Evolutionary conservation across 2,888 invertebrate genomes (phyloP).

Genomic region (Cheilosia impressa): DNA sequence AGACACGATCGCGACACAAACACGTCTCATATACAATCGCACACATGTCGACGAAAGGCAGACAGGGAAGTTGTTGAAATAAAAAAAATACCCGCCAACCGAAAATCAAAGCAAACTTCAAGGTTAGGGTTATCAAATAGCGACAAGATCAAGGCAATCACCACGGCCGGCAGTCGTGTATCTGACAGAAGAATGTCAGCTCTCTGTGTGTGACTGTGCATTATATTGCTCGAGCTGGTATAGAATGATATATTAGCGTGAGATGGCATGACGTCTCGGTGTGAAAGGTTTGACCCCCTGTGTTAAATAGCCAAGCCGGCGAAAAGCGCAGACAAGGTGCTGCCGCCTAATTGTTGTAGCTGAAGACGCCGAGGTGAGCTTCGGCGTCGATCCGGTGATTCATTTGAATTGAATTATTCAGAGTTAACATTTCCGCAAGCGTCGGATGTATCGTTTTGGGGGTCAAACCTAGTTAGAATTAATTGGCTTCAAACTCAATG

Average conservation of each 20-base stretch:
- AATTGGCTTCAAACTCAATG: neutral
- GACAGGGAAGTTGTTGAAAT: constrained; percentile 30
- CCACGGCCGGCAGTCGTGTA: constrained; percentile 7
- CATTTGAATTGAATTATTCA: constrained; percentile 44
- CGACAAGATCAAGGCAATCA: constrained; percentile 72
- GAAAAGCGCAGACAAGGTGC: constrained; percentile 47
- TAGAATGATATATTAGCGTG: constrained; percentile 5
- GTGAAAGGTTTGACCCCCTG: constrained; percentile 46
- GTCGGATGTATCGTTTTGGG: constrained; percentile 4
- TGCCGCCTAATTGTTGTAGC: constrained; percentile 12
- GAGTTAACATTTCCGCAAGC: constrained; percentile 39
- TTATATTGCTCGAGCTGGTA: constrained; percentile 18
- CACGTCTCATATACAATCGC: constrained; percentile 12
- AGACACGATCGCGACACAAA: constrained; percentile 38
- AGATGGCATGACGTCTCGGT: constrained; percentile 9
- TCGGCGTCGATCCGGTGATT: constrained; percentile 25
- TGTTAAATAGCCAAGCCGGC: constrained; percentile 26
- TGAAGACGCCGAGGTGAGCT: constrained; percentile 43
- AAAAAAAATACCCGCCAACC: constrained; percentile 19
- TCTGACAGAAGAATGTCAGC: constrained; percentile 19
- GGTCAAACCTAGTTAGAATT: constrained; percentile 6
- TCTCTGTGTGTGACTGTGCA: neutral
- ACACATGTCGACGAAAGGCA: constrained; percentile 34
- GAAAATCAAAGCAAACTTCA: constrained; percentile 61
- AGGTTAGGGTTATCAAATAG: constrained; percentile 73